phyloP scores from a whole-genome alignment of 1,140 invertebrate species.

The Drosophila ironensis region DNA sequence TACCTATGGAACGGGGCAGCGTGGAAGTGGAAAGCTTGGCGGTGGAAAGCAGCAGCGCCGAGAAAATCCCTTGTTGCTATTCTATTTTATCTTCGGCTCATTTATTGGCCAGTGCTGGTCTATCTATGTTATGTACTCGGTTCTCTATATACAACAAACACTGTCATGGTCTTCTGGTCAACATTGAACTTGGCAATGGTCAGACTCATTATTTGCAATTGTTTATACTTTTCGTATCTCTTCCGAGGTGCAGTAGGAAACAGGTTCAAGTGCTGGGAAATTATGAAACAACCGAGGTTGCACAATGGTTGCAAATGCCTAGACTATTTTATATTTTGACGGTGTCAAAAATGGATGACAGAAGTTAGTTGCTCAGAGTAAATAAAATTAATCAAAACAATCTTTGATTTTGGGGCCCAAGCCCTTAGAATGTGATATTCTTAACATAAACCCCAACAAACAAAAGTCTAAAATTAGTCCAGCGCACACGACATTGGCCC shows the following conservation, averaged over 20 bases:
- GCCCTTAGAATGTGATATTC: background rate
- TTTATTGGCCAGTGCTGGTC: slow-evolving; percentile 44
- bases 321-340: background rate
- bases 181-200: slow-evolving; percentile 41
- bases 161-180: slow-evolving; percentile 5
- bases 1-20: slow-evolving; percentile 50
- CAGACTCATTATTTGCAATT: slow-evolving; percentile 37
- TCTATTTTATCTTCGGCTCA: slow-evolving; percentile 20
- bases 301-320: background rate
- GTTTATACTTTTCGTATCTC: slow-evolving; percentile 29
- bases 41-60: background rate
- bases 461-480: slow-evolving; percentile 19
- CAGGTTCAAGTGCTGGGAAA: background rate
- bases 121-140: slow-evolving; percentile 36
- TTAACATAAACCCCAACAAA: slow-evolving; percentile 1
- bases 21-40: slow-evolving; percentile 53
- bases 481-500: slow-evolving; percentile 7
- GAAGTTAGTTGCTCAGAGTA: too few relatives aligned
- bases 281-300: slow-evolving; percentile 2
- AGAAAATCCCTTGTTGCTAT: slow-evolving; percentile 39
- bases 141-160: slow-evolving; percentile 6
- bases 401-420: too few relatives aligned
- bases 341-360: too few relatives aligned
- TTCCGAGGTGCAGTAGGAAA: slow-evolving; percentile 11
- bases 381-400: too few relatives aligned